These are phyloP conservation scores for Neodiprion lecontei DNA, from an alignment of 1,140 invertebrate genomes.

Conservation along the genomic window DNA sequence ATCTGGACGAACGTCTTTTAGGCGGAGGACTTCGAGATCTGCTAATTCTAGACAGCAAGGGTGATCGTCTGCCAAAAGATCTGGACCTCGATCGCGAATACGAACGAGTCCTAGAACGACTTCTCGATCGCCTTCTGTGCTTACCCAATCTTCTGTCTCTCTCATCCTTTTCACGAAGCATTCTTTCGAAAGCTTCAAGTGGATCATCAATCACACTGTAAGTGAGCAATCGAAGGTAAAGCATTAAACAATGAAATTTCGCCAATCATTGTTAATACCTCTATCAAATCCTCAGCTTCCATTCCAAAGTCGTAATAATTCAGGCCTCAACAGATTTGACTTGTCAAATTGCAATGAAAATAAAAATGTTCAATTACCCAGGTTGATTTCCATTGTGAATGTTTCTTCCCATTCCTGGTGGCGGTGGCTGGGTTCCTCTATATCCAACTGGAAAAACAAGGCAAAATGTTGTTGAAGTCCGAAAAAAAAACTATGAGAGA, in stretches of 20 bases:
- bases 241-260: background rate
- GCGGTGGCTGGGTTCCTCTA: conserved; percentile 55
- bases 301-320: conserved; percentile 14
- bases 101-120: conserved; percentile 61
- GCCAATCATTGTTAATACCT: conserved; percentile 11
- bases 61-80: conserved; percentile 54
- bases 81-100: conserved; percentile 61
- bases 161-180: conserved; percentile 84
- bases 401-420: conserved; percentile 53
- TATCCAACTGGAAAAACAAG: conserved; percentile 46
- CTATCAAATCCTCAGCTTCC: background rate
- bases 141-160: conserved; percentile 70
- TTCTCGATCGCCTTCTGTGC: conserved; percentile 63
- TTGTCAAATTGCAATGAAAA: conserved; percentile 8
- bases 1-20: conserved; percentile 50
- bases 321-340: background rate
- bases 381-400: conserved; percentile 57
- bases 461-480: background rate
- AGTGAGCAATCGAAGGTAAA: conserved; percentile 30
- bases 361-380: conserved; percentile 41
- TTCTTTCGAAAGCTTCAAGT: conserved; percentile 83
- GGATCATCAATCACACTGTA: conserved; percentile 79
- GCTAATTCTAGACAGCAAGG: conserved; percentile 46
- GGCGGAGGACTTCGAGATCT: conserved; percentile 55
- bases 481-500: background rate